Evolutionary conservation across 2,888 invertebrate species (phyloP).

Genomic region (Altica lythri): DNA sequence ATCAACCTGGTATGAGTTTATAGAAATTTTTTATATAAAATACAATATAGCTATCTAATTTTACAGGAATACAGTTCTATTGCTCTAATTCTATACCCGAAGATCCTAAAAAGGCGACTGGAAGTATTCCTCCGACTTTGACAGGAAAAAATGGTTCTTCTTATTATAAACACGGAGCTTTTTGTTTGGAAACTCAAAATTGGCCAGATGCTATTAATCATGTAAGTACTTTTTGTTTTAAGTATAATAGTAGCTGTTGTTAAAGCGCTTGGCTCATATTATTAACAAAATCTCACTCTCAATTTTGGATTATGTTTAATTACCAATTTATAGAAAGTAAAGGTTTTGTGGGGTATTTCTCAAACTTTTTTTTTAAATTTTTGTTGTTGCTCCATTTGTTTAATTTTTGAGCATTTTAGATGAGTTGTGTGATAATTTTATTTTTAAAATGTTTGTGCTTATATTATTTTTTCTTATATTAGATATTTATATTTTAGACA

Average conservation of each 20-base stretch:
- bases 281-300: too few species aligned
- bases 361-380: not conserved
- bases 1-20: conserved; percentile 75
- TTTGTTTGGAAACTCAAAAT: conserved; percentile 91
- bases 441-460: not conserved
- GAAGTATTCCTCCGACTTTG: conserved; percentile 33
- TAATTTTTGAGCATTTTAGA: too few species aligned
- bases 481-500: conserved; percentile 60
- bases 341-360: not conserved
- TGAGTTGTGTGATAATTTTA: not conserved
- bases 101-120: conserved; percentile 45
- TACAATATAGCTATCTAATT: not conserved
- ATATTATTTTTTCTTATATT: not conserved
- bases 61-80: conserved; percentile 76
- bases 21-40: not conserved
- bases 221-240: conserved; percentile 58
- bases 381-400: too few species aligned
- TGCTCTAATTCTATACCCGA: conserved; percentile 78
- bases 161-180: conserved; percentile 63
- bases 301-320: not conserved
- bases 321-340: not conserved
- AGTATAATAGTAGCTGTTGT: not conserved
- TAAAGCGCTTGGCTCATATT: too few species aligned
- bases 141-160: conserved; percentile 43
- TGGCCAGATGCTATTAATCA: conserved; percentile 90